These are phyloP conservation scores for Peromyscus attwateri DNA, from an alignment of 2,797 vertebrate genomes.

Conservation along the genomic window DNA sequence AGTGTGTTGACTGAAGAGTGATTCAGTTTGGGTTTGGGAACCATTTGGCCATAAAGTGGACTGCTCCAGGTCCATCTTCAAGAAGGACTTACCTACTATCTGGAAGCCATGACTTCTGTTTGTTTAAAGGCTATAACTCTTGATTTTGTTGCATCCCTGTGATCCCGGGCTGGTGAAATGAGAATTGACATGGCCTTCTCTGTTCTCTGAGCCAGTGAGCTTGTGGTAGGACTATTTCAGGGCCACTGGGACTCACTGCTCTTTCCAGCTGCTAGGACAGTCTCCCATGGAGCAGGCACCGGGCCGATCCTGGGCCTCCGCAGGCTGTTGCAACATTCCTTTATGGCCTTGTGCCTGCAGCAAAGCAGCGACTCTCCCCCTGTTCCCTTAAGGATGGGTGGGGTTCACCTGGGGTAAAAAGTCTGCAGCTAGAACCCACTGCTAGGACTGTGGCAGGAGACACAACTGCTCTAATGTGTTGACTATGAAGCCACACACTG, in stretches of 20 bases:
- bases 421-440: background rate
- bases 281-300: background rate
- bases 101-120: background rate
- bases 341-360: no score
- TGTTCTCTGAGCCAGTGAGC: background rate
- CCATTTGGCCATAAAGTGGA: background rate
- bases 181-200: background rate
- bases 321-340: background rate
- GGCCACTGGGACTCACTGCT: background rate
- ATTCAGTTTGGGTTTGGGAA: slow-evolving; percentile 6
- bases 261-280: background rate
- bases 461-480: background rate
- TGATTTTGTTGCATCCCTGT: background rate
- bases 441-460: background rate
- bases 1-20: background rate
- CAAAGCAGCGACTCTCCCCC: background rate
- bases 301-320: background rate
- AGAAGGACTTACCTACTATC: background rate
- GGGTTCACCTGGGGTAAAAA: background rate
- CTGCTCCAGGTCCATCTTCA: background rate
- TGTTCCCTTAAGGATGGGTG: background rate
- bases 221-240: background rate
- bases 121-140: background rate
- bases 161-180: background rate
- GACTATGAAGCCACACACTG: background rate